Evolutionary conservation across 2,797 vertebrate species (phyloP), one percentile per base, ranked within the genome.

Genomic region (Sebastolobus alascanus): DNA sequence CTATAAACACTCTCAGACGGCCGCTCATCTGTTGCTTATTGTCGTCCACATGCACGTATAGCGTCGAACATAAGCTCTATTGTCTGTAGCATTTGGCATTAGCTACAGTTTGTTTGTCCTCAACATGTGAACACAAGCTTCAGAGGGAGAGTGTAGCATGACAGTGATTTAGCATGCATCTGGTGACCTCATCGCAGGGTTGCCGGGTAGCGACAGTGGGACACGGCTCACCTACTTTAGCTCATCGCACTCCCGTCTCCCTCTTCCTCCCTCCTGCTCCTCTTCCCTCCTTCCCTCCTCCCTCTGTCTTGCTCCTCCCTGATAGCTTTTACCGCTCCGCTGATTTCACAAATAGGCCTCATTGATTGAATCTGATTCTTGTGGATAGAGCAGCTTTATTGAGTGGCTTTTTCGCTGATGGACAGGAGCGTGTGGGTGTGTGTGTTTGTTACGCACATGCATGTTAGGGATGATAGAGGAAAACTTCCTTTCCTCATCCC

Each of bases 321-420:
- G 92, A 95, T 94, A 90, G 93, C 90, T 90, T 94, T 95, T 94
- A 93, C 93, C 92, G 95, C 94, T 95, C 92, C 85, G 90, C 93
- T 95, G 95, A 92, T 95, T 95, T 95, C 94, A 95, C 95, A 95
- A 96, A 96, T 95, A 94, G 95, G 94, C 91, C 92, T 94, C 94
- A 96, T 95, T 95, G 95, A 96, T 96, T 96, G 92, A 93, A 95
- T 94, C 92, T 94, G 94, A 96, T 95, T 96, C 93, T 93, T 91
- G 85, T 93, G 92, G 94, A 95, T 95, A 94, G 94, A 94, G 94
- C 94, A 90, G 94, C 89, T 92, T 96, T 94, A 95, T 95, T 94
- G 93, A 95, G 92, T 94, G 89, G 80, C 90, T 87, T 92, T 87
- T 90, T 68, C 75, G 50, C 84, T 90, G 94, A 94, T 85, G 80